A percentile compares a stretch with the other conserved stretches of the same genome.
Conservation (phyloP, 2,113 vertebrate genomes). For the Gymnocephalus cernua region DNA sequence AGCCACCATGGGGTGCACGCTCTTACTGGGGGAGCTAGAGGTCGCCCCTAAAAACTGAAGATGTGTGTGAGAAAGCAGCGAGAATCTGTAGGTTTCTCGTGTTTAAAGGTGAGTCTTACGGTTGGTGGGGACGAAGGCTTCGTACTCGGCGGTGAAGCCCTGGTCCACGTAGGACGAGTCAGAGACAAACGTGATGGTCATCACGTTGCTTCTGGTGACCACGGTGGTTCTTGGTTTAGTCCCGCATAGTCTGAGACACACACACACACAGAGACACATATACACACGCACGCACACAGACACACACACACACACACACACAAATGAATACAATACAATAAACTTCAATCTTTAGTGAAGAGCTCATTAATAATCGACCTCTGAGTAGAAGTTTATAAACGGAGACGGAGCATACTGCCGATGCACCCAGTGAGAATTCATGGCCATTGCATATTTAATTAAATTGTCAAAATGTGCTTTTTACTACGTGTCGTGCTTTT, state of each 20-base stretch:
- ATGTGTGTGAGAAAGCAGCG: not conserved
- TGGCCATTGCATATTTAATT: no score
- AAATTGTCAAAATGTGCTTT: no score
- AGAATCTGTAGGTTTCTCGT: not conserved
- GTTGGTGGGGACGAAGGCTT: constrained; percentile 88
- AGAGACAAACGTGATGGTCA: constrained; percentile 86
- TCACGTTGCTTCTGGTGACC: constrained; percentile 82
- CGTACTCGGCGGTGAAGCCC: constrained; percentile 88
- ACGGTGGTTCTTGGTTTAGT: constrained; percentile 77
- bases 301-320: no score
- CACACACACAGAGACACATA: not conserved
- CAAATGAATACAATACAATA: not conserved
- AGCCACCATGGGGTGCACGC: no score
- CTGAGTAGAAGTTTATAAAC: no score
- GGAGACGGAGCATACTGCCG: no score
- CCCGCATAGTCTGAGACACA: constrained; percentile 88
- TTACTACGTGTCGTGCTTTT: no score
- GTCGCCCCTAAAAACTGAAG: no score
- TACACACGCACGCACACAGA: no score
- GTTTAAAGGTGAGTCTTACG: constrained; percentile 80
- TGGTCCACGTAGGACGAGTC: constrained; percentile 88
- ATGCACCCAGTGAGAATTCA: no score
- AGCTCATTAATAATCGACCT: no score
- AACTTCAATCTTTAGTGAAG: not conserved
- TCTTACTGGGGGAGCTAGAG: no score